Conservation (phyloP, 2,113 vertebrate genomes). For the Sceloporus undulatus region DNA sequence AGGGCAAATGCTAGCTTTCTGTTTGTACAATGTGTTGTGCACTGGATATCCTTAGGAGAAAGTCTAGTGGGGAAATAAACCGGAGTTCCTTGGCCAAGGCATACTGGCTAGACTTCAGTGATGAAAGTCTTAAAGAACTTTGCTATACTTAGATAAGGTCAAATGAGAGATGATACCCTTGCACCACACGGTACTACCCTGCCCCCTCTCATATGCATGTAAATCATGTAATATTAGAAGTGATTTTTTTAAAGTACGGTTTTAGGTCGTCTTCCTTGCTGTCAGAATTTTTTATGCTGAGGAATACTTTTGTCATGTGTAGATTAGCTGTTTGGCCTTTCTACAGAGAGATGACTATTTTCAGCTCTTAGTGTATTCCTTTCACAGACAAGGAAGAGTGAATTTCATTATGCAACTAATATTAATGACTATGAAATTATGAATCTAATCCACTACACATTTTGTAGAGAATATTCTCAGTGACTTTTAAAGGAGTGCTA, state of each 20-base stretch:
- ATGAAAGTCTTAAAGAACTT: conserved; percentile 11
- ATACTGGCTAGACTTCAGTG: not conserved
- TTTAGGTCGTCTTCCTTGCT: not conserved
- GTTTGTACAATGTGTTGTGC: not conserved
- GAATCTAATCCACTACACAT: not conserved
- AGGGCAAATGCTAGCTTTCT: not conserved
- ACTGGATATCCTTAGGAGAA: not conserved
- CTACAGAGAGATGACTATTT: not conserved
- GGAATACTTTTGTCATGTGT: not conserved
- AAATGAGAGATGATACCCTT: conserved; percentile 30
- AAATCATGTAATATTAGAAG: not conserved
- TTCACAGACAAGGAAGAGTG: not conserved
- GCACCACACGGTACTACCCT: not conserved
- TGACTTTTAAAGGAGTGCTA: not conserved
- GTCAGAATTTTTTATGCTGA: not conserved
- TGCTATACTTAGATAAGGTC: conserved; percentile 45
- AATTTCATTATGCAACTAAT: not conserved
- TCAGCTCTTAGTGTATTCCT: not conserved
- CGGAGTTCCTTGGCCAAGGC: not conserved
- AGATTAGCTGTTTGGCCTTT: not conserved
- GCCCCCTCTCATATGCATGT: not conserved
- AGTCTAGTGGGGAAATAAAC: not conserved
- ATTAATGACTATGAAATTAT: not conserved
- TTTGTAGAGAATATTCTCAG: not conserved
- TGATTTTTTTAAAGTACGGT: conserved; percentile 7